These are phyloP conservation scores for Ophraella communa DNA, from an alignment of 2,888 invertebrate genomes.

Conservation along the genomic window DNA sequence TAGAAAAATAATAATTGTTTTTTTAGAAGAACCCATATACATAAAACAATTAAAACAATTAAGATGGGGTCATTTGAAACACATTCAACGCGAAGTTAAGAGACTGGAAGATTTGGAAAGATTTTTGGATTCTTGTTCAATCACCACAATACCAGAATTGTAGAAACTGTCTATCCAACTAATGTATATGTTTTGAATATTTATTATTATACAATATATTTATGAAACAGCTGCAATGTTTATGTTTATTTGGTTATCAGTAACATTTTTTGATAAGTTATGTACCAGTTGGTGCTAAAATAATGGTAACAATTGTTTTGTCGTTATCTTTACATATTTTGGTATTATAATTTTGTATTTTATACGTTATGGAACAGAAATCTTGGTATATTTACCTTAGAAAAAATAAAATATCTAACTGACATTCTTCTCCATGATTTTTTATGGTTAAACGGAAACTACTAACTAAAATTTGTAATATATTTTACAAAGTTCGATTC, in stretches of 20 bases:
- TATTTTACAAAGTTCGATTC: too few species aligned
- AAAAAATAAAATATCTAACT: too few species aligned
- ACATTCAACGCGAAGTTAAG: conserved; percentile 60
- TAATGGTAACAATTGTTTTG: too few species aligned
- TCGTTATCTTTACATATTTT: too few species aligned
- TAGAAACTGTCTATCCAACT: conserved; percentile 27
- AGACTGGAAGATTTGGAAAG: conserved; percentile 59
- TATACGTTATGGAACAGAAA: too few species aligned
- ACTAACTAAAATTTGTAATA: too few species aligned
- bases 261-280: not conserved
- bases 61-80: conserved; percentile 60
- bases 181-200: not conserved
- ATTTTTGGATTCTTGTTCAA: conserved; percentile 56
- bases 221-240: not conserved
- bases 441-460: too few species aligned
- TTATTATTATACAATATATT: conserved; percentile 1
- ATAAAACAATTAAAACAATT: conserved; percentile 59
- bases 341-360: too few species aligned
- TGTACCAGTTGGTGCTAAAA: not conserved
- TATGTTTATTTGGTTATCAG: too few species aligned
- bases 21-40: conserved; percentile 45
- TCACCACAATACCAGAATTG: conserved; percentile 37
- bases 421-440: too few species aligned
- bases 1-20: not conserved
- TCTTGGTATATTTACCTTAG: too few species aligned